phyloP scores from a whole-genome alignment of 2,888 invertebrate species.

The Cantharis flavilabris region DNA sequence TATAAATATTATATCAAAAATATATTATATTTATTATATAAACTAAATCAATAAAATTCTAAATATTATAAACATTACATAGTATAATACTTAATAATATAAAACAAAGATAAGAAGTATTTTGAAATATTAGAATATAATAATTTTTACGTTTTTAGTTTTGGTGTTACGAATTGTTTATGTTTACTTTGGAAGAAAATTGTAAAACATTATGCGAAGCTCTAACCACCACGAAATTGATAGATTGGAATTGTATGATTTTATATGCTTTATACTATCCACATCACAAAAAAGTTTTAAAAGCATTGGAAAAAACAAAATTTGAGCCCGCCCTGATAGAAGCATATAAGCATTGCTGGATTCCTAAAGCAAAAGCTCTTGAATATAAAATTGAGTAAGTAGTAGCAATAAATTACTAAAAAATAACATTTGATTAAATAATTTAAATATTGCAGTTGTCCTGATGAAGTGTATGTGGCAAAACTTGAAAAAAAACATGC shows the following conservation, averaged over 20 bases:
- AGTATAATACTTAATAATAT: too few relatives aligned
- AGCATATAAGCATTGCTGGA: slow-evolving; percentile 29
- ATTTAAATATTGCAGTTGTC: slow-evolving; percentile 39
- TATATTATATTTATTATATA: too few relatives aligned
- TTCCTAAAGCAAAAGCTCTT: slow-evolving; percentile 30
- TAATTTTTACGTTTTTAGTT: slow-evolving; percentile 18
- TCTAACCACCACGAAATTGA: slow-evolving; percentile 38
- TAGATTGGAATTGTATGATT: slow-evolving; percentile 42
- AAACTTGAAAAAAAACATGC: slow-evolving; percentile 43
- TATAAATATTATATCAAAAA: too few relatives aligned
- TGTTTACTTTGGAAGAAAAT: slow-evolving; percentile 43
- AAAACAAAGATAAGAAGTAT: too few relatives aligned
- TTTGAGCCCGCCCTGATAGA: slow-evolving; percentile 13
- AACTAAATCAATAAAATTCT: too few relatives aligned
- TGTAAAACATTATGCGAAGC: slow-evolving; percentile 37
- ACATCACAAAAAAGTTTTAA: slow-evolving; percentile 33
- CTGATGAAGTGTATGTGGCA: slow-evolving; percentile 47
- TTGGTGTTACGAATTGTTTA: slow-evolving; percentile 36
- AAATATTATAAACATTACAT: too few relatives aligned
- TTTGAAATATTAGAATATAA: too few relatives aligned
- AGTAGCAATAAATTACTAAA: not conserved
- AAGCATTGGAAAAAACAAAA: slow-evolving; percentile 34
- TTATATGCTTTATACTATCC: slow-evolving; percentile 39
- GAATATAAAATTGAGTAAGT: slow-evolving; percentile 36
- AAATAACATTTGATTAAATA: not conserved